Evolutionary conservation across 2,888 invertebrate genomes (phyloP).

Genomic region (Choristoneura rosaceana): DNA sequence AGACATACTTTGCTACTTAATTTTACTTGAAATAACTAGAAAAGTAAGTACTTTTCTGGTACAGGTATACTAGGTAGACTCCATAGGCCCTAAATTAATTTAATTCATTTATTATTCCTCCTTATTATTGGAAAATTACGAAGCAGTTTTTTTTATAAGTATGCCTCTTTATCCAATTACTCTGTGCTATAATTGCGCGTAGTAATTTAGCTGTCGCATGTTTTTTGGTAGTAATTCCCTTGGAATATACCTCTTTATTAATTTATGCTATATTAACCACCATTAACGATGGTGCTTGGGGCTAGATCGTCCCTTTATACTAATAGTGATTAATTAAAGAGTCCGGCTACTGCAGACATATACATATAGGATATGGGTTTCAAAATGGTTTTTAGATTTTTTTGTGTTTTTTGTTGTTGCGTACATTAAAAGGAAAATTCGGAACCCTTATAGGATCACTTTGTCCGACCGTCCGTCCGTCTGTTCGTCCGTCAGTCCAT

Average conservation of each 20-base stretch:
- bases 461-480: too few relatives aligned
- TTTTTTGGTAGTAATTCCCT: conserved; percentile 56
- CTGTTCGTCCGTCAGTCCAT: too few relatives aligned
- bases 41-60: too few relatives aligned
- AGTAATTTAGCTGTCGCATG: conserved; percentile 65
- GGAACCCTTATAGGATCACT: too few relatives aligned
- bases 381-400: neutral
- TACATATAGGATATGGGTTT: too few relatives aligned
- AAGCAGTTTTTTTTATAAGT: too few relatives aligned
- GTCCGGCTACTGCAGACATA: neutral
- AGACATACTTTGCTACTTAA: too few relatives aligned
- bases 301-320: conserved; percentile 21
- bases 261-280: conserved; percentile 52
- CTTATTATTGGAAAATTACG: conserved; percentile 8
- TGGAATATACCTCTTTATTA: conserved; percentile 50
- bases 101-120: neutral
- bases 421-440: too few relatives aligned
- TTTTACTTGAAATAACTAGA: too few relatives aligned
- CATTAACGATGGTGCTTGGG: conserved; percentile 30
- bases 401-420: neutral
- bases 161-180: conserved; percentile 57
- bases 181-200: conserved; percentile 56
- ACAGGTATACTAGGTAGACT: too few relatives aligned
- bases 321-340: conserved; percentile 30
- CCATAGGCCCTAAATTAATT: too few relatives aligned